phyloP scores from a whole-genome alignment of 2,113 vertebrate species.

The Prochilodus magdalenae region DNA sequence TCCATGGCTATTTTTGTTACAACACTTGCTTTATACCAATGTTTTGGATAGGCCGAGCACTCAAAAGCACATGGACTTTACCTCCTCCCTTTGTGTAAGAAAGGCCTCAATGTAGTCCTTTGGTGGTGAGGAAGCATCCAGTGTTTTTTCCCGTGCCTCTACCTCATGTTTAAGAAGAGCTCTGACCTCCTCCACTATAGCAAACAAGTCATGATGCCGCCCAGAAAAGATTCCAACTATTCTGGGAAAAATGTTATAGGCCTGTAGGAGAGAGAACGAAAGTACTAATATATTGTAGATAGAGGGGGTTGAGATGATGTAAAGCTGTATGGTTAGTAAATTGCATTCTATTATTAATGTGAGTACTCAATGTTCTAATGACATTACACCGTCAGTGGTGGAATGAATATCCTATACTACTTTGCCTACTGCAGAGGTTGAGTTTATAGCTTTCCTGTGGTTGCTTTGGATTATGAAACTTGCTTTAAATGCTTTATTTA shows the following conservation, averaged over 20 bases:
- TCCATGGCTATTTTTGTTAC: no score
- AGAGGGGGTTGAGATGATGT: background rate
- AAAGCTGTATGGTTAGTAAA: background rate
- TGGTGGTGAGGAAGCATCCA: constrained; percentile 62
- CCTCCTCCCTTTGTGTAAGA: constrained; percentile 71
- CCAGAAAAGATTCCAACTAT: constrained; percentile 68
- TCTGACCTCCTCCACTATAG: constrained; percentile 38
- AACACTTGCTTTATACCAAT: no score
- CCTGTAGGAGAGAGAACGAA: constrained; percentile 34
- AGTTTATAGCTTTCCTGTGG: no score
- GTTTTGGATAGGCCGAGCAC: no score
- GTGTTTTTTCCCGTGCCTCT: constrained; percentile 50
- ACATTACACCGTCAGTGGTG: no score
- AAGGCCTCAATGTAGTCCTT: constrained; percentile 69
- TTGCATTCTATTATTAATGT: no score
- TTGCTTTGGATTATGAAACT: no score
- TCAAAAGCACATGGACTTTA: constrained; percentile 31
- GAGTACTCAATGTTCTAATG: no score
- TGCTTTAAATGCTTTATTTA: no score
- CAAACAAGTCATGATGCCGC: constrained; percentile 48
- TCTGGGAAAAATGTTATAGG: constrained; percentile 64
- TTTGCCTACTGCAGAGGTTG: no score
- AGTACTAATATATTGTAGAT: background rate
- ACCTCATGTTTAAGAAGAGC: constrained; percentile 54
- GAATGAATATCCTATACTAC: no score